Evolutionary conservation across 1,140 invertebrate genomes (phyloP).

Genomic region (Cephus cinctus): DNA sequence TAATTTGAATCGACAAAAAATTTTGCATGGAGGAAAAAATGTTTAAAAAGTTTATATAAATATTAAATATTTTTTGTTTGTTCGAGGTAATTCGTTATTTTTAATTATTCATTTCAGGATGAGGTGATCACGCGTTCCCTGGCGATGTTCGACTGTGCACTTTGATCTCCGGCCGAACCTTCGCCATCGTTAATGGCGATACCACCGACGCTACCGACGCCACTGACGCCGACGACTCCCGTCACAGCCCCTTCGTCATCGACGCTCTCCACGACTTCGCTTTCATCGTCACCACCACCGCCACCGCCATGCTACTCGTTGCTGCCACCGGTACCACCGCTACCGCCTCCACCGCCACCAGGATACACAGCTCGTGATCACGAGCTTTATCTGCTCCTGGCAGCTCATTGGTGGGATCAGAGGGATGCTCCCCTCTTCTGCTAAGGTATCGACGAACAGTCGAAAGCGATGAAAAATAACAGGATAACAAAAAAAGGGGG

Average conservation of each 20-base stretch:
- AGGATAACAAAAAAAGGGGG: too few relatives aligned
- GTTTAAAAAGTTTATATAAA: too few relatives aligned
- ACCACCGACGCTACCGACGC: constrained; percentile 24
- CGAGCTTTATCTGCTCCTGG: constrained; percentile 29
- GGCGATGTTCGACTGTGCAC: constrained; percentile 78
- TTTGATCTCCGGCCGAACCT: constrained; percentile 62
- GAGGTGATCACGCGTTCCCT: constrained; percentile 79
- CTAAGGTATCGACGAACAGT: too few relatives aligned
- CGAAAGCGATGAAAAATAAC: too few relatives aligned
- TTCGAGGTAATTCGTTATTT: too few relatives aligned
- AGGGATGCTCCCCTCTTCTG: constrained; percentile 35
- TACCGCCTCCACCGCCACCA: constrained; percentile 31
- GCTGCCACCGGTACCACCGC: constrained; percentile 31
- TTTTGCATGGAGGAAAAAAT: too few relatives aligned
- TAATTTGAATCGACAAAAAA: too few relatives aligned
- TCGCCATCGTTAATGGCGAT: constrained; percentile 19
- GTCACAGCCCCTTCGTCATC: constrained; percentile 20
- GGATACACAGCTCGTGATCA: constrained; percentile 36
- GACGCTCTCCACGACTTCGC: constrained; percentile 30
- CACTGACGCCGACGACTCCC: neutral
- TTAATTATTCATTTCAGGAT: constrained; percentile 60
- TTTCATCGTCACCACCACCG: constrained; percentile 35
- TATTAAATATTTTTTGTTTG: too few relatives aligned
- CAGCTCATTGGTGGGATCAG: constrained; percentile 40
- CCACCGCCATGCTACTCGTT: constrained; percentile 38